Evolutionary conservation across 2,113 vertebrate genomes (phyloP).

Genomic region (Azemiops feae): DNA sequence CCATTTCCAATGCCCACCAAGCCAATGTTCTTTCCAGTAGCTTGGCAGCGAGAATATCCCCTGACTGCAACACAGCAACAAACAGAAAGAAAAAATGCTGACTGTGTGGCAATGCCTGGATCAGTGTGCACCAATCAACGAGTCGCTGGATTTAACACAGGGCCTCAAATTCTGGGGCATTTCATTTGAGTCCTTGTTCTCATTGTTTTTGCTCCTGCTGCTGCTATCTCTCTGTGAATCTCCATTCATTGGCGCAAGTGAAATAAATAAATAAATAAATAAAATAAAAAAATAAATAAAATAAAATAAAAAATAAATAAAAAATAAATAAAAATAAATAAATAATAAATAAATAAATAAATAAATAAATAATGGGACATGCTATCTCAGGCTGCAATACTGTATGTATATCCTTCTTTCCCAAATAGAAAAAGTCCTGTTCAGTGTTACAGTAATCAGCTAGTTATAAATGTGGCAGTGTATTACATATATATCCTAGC

Average conservation of each 20-base stretch:
- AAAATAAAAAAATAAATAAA: neutral
- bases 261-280: neutral
- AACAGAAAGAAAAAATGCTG: slow-evolving; percentile 46
- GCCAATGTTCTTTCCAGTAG: slow-evolving; percentile 32
- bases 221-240: neutral
- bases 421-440: neutral
- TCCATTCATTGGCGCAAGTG: neutral
- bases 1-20: neutral
- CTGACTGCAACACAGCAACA: neutral
- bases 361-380: neutral
- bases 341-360: neutral
- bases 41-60: slow-evolving; percentile 22
- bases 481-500: neutral
- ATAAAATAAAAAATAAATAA: too few relatives aligned
- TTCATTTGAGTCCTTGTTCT: neutral
- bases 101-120: slow-evolving; percentile 44
- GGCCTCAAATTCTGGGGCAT: slow-evolving; percentile 1
- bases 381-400: neutral
- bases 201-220: neutral
- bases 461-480: neutral
- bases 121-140: slow-evolving; percentile 39
- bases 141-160: neutral
- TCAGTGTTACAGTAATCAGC: neutral
- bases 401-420: neutral
- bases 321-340: neutral